A percentile compares a stretch with the other conserved stretches of the same genome.
phyloP scores from a whole-genome alignment of 1,140 invertebrate genomes.

The Ostrea edulis region DNA sequence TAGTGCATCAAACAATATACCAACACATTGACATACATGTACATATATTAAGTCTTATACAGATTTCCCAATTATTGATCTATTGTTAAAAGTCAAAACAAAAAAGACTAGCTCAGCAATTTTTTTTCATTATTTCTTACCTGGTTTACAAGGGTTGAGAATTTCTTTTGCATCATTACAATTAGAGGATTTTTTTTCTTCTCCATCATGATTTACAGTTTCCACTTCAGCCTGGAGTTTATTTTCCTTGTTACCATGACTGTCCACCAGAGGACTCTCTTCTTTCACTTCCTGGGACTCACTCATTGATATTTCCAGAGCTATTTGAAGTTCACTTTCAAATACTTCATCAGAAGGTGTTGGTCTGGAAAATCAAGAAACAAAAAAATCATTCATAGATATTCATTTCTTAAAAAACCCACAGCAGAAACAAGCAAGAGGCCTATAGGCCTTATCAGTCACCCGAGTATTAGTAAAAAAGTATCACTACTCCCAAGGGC shows the following conservation, averaged over 20 bases:
- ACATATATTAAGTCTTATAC: too few species aligned
- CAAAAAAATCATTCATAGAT: background rate
- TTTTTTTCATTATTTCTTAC: background rate
- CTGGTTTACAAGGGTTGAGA: background rate
- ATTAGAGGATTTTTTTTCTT: background rate
- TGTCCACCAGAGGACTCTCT: slow-evolving; percentile 11
- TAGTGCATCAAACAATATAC: background rate
- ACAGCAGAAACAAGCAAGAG: too few species aligned
- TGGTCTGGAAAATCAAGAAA: background rate
- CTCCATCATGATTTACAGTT: background rate
- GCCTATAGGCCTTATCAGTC: too few species aligned
- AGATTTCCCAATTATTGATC: too few species aligned
- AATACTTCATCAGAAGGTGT: background rate
- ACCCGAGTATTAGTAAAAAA: too few species aligned
- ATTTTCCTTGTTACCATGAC: background rate
- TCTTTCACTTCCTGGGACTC: slow-evolving; percentile 28
- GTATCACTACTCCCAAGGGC: too few species aligned
- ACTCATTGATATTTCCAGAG: slow-evolving; percentile 18
- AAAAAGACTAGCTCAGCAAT: too few species aligned
- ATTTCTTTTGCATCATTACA: background rate
- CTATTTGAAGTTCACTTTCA: slow-evolving; percentile 27
- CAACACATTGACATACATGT: too few species aligned
- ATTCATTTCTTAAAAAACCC: too few species aligned
- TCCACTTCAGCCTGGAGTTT: background rate
- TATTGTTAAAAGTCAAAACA: too few species aligned